Evolutionary conservation across 2,888 invertebrate species (phyloP), one percentile per base, ranked within the genome.

Genomic region (Troglohyphantes excavatus): DNA sequence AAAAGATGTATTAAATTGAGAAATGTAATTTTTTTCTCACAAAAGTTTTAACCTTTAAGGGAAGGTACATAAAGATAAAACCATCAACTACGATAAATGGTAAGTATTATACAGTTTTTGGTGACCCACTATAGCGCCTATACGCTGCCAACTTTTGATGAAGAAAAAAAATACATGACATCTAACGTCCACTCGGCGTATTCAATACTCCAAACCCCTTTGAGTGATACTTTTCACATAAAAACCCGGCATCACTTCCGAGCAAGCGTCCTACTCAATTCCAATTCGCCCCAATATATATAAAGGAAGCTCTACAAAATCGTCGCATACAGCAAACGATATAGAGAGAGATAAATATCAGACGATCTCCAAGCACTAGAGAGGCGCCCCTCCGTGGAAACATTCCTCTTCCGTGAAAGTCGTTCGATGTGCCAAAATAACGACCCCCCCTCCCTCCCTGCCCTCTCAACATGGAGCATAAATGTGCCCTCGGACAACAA

Each of bases 361-460:
- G 53, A 2, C 0, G 53, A 53, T 53, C 53, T 53, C n/a, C 39
- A 39, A n/a, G n/a, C n/a, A n/a, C n/a, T 33, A 9, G 33, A 33
- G n/a, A 53, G 53, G n/a, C 53, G n/a, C 53, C 33, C 33, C 13
- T 53, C n/a, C n/a, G n/a, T 17, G 46, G n/a, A 53, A 39, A 39
- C 39, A 70, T 70, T n/a, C 39, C 68, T 70, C 33, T 70, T 70
- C 68, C 5, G 59, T 13, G 17, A 59, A 26, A 26, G 11, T 6
- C 46, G 26, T 72, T 72, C 46, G 23, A 72, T 46, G 72, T 46
- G 46, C 72, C 26, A 72, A 53, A 72, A 72, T 72, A 72, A 72
- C 72, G 72, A 72, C 39, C 39, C 72, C 53, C 53, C 53, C 53
- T 2, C 53, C 53, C 53, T n/a, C 33, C 53, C 13, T 2, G 13